Evolutionary conservation across 2,797 vertebrate species (phyloP).

Genomic region (Threskiornis aethiopicus): DNA sequence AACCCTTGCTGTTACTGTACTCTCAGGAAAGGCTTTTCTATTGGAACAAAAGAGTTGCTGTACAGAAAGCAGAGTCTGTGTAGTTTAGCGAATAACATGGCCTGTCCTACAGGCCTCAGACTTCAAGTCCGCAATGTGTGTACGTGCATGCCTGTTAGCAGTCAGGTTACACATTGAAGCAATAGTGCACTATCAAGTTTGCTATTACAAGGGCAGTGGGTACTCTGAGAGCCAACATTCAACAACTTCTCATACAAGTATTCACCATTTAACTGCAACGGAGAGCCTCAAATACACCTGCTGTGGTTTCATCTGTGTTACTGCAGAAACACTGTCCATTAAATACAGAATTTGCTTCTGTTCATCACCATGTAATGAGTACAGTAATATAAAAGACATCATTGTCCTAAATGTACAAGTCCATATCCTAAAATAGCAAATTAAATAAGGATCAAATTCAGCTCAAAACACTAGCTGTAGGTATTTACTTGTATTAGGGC

Average conservation of each 20-base stretch:
- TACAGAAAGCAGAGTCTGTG: neutral
- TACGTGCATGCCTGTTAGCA: neutral
- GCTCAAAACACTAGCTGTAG: neutral
- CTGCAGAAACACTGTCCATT: neutral
- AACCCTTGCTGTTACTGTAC: neutral
- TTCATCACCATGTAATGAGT: neutral
- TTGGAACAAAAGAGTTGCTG: neutral
- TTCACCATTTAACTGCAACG: neutral
- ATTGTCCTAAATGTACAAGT: neutral
- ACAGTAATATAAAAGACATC: neutral
- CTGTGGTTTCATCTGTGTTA: neutral
- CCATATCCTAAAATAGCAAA: neutral
- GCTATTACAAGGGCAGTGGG: neutral
- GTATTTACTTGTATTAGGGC: neutral
- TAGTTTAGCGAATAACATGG: neutral
- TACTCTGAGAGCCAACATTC: neutral
- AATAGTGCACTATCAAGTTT: neutral
- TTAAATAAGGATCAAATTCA: constrained; percentile 12
- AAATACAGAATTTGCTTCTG: neutral
- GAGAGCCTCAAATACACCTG: neutral
- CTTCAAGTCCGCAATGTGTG: neutral
- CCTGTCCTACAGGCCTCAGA: neutral
- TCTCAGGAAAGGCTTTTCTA: neutral
- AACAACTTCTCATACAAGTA: neutral
- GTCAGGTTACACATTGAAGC: neutral